Evolutionary conservation across 2,113 vertebrate genomes (phyloP).

Genomic region (Catagonus wagneri): DNA sequence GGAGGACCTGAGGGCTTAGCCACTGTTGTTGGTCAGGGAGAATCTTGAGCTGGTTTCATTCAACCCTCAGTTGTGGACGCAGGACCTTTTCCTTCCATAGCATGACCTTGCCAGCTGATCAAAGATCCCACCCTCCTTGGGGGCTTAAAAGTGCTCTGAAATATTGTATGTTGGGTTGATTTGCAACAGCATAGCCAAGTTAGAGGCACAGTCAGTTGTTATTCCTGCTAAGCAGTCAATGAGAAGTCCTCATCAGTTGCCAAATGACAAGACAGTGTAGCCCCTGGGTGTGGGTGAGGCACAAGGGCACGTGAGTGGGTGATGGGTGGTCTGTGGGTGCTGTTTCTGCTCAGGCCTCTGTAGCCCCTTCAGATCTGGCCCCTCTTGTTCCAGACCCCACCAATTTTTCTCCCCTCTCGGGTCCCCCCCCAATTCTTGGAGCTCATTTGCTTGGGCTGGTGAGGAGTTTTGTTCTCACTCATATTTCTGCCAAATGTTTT

Average conservation of each 20-base stretch:
- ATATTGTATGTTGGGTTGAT: background rate
- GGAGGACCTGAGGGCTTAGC: background rate
- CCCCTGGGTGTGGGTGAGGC: accelerated
- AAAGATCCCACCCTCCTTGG: background rate
- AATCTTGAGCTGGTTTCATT: background rate
- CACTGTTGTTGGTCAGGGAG: background rate
- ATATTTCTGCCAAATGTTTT: conserved; percentile 40
- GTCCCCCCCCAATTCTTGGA: background rate
- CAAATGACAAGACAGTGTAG: background rate
- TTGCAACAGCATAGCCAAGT: background rate
- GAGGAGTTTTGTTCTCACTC: conserved; percentile 15
- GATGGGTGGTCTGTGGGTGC: background rate
- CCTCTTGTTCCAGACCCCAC: background rate
- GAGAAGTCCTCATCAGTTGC: background rate
- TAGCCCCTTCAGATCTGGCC: background rate
- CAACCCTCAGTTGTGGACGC: background rate
- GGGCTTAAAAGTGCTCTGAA: background rate
- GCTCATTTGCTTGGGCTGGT: background rate
- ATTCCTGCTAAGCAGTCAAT: background rate
- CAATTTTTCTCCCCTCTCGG: background rate
- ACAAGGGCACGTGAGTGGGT: background rate
- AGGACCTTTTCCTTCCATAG: background rate
- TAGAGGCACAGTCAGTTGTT: background rate
- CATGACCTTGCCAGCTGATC: background rate
- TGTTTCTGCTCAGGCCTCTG: no score